phyloP scores from a whole-genome alignment of 2,797 vertebrate genomes.

The Danio choprae region DNA sequence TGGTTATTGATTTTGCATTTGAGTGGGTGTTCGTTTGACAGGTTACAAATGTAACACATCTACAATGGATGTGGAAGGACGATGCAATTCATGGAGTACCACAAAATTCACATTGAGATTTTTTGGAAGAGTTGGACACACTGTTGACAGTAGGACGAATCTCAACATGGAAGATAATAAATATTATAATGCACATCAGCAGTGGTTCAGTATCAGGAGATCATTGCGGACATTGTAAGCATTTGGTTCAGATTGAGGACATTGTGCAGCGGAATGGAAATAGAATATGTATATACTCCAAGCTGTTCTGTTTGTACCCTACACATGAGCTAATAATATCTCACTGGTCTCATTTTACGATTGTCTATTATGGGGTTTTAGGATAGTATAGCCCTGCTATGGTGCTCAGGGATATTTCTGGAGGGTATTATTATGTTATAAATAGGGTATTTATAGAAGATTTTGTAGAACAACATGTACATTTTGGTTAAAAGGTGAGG shows the following conservation, averaged over 20 bases:
- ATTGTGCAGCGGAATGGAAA: conserved; percentile 17
- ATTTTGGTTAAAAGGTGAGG: conserved; percentile 26
- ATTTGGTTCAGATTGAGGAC: conserved; percentile 3
- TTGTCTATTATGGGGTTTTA: conserved; percentile 49
- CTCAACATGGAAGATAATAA: neutral
- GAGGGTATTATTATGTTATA: neutral
- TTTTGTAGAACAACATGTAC: conserved; percentile 24
- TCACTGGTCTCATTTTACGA: conserved; percentile 41
- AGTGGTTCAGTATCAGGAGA: neutral
- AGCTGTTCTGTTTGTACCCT: conserved; percentile 24
- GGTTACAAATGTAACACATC: neutral
- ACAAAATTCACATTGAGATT: neutral
- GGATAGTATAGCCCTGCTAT: conserved; percentile 31
- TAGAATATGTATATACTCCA: neutral
- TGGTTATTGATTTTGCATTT: neutral
- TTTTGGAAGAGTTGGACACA: neutral
- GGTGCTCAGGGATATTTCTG: conserved; percentile 44
- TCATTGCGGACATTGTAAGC: neutral
- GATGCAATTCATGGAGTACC: neutral
- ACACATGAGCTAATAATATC: conserved; percentile 45
- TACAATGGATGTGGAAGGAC: neutral
- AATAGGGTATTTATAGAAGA: too few species aligned
- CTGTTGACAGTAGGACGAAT: neutral
- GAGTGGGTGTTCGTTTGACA: conserved; percentile 22
- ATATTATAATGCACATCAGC: neutral